These are phyloP conservation scores for Dorcus parallelipipedus DNA, from an alignment of 2,888 invertebrate species.

Conservation along the genomic window DNA sequence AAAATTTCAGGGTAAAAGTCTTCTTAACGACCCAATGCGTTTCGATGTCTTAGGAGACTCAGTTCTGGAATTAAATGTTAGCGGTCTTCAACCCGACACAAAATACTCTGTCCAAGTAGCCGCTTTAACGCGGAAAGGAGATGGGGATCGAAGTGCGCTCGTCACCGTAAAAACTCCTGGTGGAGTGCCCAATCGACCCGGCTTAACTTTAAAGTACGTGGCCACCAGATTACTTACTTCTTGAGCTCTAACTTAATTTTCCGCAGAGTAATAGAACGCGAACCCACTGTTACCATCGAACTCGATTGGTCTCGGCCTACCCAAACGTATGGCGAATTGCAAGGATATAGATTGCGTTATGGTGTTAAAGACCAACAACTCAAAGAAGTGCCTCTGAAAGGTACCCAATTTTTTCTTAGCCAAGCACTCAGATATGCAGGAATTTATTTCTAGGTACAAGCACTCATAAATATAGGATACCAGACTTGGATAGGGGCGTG, in stretches of 20 bases:
- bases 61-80: slow-evolving; percentile 75
- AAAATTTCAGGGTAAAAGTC: slow-evolving; percentile 62
- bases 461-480: slow-evolving; percentile 67
- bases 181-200: slow-evolving; percentile 84
- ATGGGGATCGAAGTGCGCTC: slow-evolving; percentile 87
- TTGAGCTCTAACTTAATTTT: slow-evolving; percentile 2
- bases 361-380: slow-evolving; percentile 80
- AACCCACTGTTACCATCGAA: slow-evolving; percentile 84
- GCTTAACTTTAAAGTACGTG: slow-evolving; percentile 73
- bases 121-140: slow-evolving; percentile 93
- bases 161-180: slow-evolving; percentile 88
- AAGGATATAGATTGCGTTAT: slow-evolving; percentile 82
- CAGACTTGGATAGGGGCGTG: slow-evolving; percentile 84
- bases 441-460: slow-evolving; percentile 49
- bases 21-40: slow-evolving; percentile 83
- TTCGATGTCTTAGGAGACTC: slow-evolving; percentile 81
- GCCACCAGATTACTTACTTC: background rate
- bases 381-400: slow-evolving; percentile 68
- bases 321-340: slow-evolving; percentile 83
- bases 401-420: slow-evolving; percentile 32
- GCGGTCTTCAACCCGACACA: slow-evolving; percentile 92
- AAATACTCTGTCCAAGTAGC: slow-evolving; percentile 92
- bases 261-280: slow-evolving; percentile 75
- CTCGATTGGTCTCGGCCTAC: slow-evolving; percentile 90
- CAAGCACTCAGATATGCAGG: background rate